Conservation (phyloP, 2,113 vertebrate species). For the Seriola dumerili region DNA sequence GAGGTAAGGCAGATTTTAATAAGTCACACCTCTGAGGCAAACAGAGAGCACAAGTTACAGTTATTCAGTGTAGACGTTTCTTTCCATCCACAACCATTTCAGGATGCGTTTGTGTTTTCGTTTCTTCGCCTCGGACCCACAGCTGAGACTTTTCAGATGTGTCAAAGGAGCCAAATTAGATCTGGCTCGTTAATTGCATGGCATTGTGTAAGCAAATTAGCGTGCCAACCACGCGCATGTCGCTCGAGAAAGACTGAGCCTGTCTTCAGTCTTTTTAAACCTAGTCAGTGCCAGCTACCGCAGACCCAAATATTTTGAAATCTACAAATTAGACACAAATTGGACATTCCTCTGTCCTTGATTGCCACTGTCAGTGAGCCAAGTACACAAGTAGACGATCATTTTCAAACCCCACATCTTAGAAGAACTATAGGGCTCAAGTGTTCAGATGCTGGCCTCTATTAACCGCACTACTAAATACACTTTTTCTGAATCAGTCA, state of each 20-base stretch:
- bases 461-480: neutral
- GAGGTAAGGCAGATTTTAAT: slow-evolving; percentile 89
- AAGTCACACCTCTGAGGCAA: slow-evolving; percentile 40
- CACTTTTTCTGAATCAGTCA: slow-evolving; percentile 26
- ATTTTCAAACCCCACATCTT: slow-evolving; percentile 3
- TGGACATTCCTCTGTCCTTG: slow-evolving; percentile 40
- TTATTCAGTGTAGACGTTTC: slow-evolving; percentile 29
- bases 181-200: slow-evolving; percentile 44
- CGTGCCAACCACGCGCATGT: slow-evolving; percentile 2
- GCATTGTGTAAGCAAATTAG: slow-evolving; percentile 45
- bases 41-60: neutral
- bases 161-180: slow-evolving; percentile 49
- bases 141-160: slow-evolving; percentile 46
- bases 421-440: neutral
- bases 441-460: neutral
- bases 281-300: slow-evolving; percentile 12
- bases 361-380: slow-evolving; percentile 28
- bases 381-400: neutral
- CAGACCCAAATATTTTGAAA: slow-evolving; percentile 39
- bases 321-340: slow-evolving; percentile 41
- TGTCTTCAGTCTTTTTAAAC: slow-evolving; percentile 41
- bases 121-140: slow-evolving; percentile 38
- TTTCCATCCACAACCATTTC: slow-evolving; percentile 31
- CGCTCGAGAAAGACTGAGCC: neutral
- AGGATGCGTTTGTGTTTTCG: slow-evolving; percentile 53